Evolutionary conservation across 2,888 invertebrate species (phyloP).

Genomic region (Melieria picta): DNA sequence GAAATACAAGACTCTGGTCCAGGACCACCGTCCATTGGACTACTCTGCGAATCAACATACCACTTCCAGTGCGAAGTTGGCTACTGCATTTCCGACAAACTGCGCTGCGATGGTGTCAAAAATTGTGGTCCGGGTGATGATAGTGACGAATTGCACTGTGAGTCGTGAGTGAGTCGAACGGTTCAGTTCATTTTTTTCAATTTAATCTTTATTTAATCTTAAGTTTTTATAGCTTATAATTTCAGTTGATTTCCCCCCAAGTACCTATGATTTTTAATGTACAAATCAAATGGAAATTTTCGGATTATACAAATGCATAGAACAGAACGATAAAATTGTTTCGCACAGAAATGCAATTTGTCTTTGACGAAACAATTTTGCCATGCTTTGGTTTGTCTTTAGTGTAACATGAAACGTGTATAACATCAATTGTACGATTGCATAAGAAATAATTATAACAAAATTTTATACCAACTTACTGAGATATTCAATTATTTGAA

Average conservation of each 20-base stretch:
- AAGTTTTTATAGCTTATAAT: slow-evolving; percentile 43
- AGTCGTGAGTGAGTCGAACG: slow-evolving; percentile 69
- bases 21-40: slow-evolving; percentile 65
- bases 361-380: slow-evolving; percentile 18
- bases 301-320: slow-evolving; percentile 17
- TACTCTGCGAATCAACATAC: slow-evolving; percentile 69
- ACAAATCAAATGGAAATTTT: slow-evolving; percentile 36
- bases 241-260: slow-evolving; percentile 41
- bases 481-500: not conserved
- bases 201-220: slow-evolving; percentile 41
- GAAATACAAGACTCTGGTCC: slow-evolving; percentile 79
- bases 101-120: slow-evolving; percentile 80
- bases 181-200: slow-evolving; percentile 67
- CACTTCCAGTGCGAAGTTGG: slow-evolving; percentile 80
- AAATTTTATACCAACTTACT: slow-evolving; percentile 28
- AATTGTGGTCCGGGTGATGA: slow-evolving; percentile 76
- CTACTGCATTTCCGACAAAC: slow-evolving; percentile 81
- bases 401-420: not conserved
- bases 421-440: slow-evolving; percentile 23
- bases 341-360: not conserved
- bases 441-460: slow-evolving; percentile 32
- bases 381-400: slow-evolving; percentile 17
- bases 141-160: slow-evolving; percentile 68
- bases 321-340: slow-evolving; percentile 10
- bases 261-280: slow-evolving; percentile 24